Conservation (phyloP, 92 coral and sea anemone genomes). For the Metridium senile region DNA sequence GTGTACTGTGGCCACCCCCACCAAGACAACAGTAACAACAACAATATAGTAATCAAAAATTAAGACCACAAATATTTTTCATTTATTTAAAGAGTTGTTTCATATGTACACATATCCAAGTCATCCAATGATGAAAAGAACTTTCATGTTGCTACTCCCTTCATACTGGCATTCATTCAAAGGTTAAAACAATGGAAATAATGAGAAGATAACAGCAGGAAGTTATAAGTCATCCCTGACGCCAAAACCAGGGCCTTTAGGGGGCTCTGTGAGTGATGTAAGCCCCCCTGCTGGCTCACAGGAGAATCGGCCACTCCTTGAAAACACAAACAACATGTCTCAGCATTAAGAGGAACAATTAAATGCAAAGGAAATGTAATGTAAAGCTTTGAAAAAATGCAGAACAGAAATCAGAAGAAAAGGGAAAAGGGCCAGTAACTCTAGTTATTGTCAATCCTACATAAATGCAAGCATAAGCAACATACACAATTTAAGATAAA, state of each 20-base stretch:
- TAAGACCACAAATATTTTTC: not conserved
- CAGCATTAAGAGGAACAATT: no score
- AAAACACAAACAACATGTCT: slow-evolving; percentile 21
- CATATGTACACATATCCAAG: not conserved
- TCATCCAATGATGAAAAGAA: not conserved
- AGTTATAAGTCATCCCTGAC: slow-evolving; percentile 82
- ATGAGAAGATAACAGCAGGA: not conserved
- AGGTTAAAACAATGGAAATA: not conserved
- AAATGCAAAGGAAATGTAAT: no score
- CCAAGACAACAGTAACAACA: no score
- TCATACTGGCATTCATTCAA: not conserved
- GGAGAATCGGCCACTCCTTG: slow-evolving; percentile 91
- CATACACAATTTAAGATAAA: no score
- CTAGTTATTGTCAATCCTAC: no score
- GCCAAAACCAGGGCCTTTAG: slow-evolving; percentile 97
- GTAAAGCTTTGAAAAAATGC: not conserved
- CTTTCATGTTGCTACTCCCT: not conserved
- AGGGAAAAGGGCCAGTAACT: not conserved
- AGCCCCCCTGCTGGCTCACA: slow-evolving; percentile 97
- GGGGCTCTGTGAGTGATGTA: slow-evolving; percentile 89
- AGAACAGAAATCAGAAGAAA: not conserved
- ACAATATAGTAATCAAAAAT: not conserved
- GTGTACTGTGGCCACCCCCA: no score
- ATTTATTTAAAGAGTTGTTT: not conserved
- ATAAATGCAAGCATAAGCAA: no score